Conservation (phyloP, 2,888 invertebrate species). For the Lycocerus yunnanus region DNA sequence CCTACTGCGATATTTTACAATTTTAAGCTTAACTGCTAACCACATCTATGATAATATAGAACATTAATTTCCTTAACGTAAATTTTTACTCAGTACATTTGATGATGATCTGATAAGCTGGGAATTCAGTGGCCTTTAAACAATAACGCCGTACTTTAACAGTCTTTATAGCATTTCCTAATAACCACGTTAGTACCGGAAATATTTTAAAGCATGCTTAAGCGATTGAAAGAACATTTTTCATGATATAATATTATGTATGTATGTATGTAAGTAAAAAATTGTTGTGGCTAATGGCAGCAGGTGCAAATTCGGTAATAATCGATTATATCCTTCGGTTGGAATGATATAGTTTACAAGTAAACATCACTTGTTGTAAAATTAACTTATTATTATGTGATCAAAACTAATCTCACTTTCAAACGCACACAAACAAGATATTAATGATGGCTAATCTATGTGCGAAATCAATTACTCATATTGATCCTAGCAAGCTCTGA, state of each 20-base stretch:
- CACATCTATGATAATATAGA: conserved; percentile 30
- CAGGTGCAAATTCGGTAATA: background rate
- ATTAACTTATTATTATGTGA: background rate
- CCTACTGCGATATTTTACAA: conserved; percentile 31
- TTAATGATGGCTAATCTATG: conserved; percentile 36
- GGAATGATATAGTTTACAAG: background rate
- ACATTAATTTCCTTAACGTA: conserved; percentile 32
- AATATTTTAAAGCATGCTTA: background rate
- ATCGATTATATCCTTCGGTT: background rate
- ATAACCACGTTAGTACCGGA: background rate
- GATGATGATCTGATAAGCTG: conserved; percentile 27
- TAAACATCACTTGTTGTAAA: background rate
- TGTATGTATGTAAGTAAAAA: background rate
- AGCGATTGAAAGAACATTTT: background rate
- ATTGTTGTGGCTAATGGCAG: background rate
- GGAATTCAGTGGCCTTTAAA: conserved; percentile 32
- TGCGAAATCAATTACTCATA: conserved; percentile 47
- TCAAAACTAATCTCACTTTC: conserved; percentile 17
- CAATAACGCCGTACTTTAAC: conserved; percentile 24
- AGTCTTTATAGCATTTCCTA: conserved; percentile 20
- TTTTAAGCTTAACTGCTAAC: conserved; percentile 25
- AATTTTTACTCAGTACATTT: conserved; percentile 29
- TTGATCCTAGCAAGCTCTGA: conserved; percentile 46
- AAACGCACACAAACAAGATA: conserved; percentile 28
- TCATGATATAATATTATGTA: no score